Evolutionary conservation across 2,113 vertebrate genomes (phyloP).

Genomic region (Tychaedon coryphoeus): DNA sequence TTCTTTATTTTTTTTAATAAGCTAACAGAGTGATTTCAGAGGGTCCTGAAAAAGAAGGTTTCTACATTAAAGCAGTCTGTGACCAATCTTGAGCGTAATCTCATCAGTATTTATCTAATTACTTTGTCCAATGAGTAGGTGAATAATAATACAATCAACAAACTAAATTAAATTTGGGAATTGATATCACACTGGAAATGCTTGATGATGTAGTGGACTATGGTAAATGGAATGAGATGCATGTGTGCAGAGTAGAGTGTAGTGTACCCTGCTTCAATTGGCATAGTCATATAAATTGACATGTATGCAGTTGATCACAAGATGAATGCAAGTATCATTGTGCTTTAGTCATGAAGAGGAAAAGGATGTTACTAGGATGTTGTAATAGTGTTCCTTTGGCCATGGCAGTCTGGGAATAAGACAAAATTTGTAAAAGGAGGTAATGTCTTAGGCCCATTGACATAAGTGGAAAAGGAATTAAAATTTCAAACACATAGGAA

Average conservation of each 20-base stretch:
- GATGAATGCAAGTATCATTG: neutral
- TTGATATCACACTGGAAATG: neutral
- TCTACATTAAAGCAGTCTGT: neutral
- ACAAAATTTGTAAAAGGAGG: neutral
- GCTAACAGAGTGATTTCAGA: neutral
- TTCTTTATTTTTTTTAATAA: neutral
- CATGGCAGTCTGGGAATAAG: neutral
- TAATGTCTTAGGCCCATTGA: neutral
- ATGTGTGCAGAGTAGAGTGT: rapidly evolving
- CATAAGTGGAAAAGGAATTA: neutral
- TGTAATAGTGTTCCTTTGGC: neutral
- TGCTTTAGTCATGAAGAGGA: neutral
- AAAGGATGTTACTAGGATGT: neutral
- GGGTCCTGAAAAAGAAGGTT: neutral
- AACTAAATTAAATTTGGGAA: neutral
- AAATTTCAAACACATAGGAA: neutral
- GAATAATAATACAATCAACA: neutral
- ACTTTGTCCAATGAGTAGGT: neutral
- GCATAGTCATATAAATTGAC: neutral
- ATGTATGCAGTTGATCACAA: neutral
- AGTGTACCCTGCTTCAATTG: neutral
- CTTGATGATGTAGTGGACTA: neutral
- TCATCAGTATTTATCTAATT: neutral
- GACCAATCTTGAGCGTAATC: neutral
- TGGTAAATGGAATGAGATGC: neutral